These are phyloP conservation scores for Drosophila novamexicana DNA, from an alignment of 1,140 invertebrate genomes.

Conservation along the genomic window DNA sequence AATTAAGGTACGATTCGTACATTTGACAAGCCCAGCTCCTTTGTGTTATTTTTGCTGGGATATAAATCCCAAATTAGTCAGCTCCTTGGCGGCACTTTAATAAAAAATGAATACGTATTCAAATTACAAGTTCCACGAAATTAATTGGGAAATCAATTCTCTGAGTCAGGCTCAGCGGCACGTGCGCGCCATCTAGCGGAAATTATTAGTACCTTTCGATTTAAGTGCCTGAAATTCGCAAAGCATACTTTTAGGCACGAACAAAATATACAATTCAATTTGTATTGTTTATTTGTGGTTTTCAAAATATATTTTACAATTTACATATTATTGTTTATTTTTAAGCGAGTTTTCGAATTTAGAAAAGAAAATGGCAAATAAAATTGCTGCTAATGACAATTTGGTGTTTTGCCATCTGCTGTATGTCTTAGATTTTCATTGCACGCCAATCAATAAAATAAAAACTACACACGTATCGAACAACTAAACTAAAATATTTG, in stretches of 20 bases:
- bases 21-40: not conserved
- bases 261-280: constrained; percentile 6
- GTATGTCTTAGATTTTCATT: constrained; percentile 57
- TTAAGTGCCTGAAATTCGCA: not conserved
- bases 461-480: constrained; percentile 57
- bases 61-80: not conserved
- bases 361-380: constrained; percentile 7
- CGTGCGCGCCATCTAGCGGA: constrained; percentile 9
- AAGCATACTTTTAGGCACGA: constrained; percentile 14
- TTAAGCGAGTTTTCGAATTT: not conserved
- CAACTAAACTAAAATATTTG: constrained; percentile 77
- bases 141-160: not conserved
- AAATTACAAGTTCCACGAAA: not conserved
- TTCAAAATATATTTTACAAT: not conserved
- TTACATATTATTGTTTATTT: not conserved
- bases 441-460: constrained; percentile 65
- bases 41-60: not conserved
- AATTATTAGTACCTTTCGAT: too few relatives aligned
- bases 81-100: not conserved
- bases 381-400: constrained; percentile 20
- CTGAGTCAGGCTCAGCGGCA: not conserved
- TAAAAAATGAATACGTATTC: not conserved
- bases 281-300: constrained; percentile 13
- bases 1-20: not conserved
- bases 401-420: constrained; percentile 12